Conservation (phyloP, 2,797 vertebrate species). For the Tenualosa ilisha region DNA sequence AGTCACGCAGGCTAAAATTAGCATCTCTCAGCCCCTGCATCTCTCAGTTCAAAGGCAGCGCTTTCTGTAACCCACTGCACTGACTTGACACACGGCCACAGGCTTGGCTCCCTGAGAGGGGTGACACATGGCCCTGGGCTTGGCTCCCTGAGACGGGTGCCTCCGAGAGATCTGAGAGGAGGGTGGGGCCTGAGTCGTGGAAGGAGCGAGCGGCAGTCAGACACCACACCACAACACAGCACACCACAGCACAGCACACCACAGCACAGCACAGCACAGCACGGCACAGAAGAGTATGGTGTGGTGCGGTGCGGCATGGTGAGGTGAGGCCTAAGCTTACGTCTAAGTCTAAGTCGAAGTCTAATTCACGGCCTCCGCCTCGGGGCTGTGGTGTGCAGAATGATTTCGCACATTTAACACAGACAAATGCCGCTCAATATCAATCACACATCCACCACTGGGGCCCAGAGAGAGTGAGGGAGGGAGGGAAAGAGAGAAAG, state of each 20-base stretch:
- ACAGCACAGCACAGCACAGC: too few species aligned
- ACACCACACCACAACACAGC: too few species aligned
- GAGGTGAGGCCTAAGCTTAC: background rate
- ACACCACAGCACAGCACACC: too few species aligned
- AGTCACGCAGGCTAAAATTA: background rate
- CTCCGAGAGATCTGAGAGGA: background rate
- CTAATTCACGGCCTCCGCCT: background rate
- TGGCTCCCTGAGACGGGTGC: background rate
- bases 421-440: background rate
- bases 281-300: background rate
- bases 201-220: too few species aligned
- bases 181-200: too few species aligned
- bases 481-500: background rate
- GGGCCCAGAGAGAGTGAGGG: background rate
- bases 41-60: constrained; percentile 25
- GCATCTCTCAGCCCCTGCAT: background rate
- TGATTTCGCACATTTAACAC: background rate
- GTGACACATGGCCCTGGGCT: background rate
- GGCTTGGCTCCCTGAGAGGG: background rate
- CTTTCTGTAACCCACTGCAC: constrained; percentile 17
- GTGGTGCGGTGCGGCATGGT: background rate
- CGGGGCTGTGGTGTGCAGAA: background rate
- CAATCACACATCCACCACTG: background rate
- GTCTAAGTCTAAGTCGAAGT: too few species aligned
- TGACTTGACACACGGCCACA: background rate